These are phyloP conservation scores for Pammene fasciana DNA, from an alignment of 2,888 invertebrate genomes.

Conservation along the genomic window DNA sequence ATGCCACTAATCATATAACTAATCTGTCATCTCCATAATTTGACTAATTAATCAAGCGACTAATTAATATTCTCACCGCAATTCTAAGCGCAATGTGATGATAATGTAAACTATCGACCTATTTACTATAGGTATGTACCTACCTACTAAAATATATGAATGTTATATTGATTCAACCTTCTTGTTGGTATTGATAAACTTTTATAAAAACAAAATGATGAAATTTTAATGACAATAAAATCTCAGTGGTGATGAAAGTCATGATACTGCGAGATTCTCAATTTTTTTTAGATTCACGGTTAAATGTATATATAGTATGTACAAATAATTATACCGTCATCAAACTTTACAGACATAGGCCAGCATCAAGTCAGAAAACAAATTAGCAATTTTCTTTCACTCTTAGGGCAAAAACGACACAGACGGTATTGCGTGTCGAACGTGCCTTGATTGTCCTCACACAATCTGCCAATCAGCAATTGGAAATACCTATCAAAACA, in stretches of 20 bases:
- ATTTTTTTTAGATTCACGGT: neutral
- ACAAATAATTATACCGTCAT: slow-evolving; percentile 3
- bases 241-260: neutral
- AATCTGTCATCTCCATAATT: slow-evolving; percentile 5
- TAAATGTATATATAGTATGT: neutral
- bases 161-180: too few species aligned
- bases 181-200: too few species aligned
- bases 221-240: neutral
- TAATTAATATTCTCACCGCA: slow-evolving; percentile 23
- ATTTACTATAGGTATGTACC: neutral
- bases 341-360: neutral
- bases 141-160: too few species aligned
- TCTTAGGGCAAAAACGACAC: slow-evolving; percentile 6
- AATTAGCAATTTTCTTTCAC: neutral
- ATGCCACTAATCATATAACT: slow-evolving; percentile 7
- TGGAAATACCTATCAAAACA: slow-evolving; percentile 26
- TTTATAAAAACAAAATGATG: too few species aligned
- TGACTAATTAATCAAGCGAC: slow-evolving; percentile 22
- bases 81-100: slow-evolving; percentile 3
- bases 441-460: slow-evolving; percentile 15
- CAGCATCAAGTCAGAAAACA: neutral
- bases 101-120: slow-evolving; percentile 9
- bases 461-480: slow-evolving; percentile 32
- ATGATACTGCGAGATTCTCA: neutral
- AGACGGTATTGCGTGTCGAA: slow-evolving; percentile 25